Evolutionary conservation across 2,113 vertebrate species (phyloP).

Genomic region (Romanogobio albipinnatus): DNA sequence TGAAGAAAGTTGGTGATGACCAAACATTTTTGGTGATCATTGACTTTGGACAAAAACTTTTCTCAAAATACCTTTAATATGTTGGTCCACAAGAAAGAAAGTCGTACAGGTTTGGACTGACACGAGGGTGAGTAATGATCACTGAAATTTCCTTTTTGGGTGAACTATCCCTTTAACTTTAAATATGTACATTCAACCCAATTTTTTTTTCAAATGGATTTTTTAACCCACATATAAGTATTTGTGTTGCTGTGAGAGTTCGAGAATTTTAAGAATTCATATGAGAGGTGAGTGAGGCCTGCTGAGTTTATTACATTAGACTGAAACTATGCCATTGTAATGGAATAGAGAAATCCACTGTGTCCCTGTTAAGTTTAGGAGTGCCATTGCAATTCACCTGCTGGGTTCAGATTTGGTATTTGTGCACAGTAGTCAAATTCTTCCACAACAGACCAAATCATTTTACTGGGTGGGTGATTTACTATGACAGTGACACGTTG

Average conservation of each 20-base stretch:
- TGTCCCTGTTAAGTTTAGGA: not conserved
- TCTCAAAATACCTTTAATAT: no score
- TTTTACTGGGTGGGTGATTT: not conserved
- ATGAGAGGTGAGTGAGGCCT: not conserved
- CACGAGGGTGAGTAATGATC: no score
- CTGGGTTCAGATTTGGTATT: not conserved
- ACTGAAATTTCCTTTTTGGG: no score
- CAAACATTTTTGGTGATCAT: not conserved
- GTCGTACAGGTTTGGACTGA: no score
- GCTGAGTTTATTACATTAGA: slow-evolving; percentile 28
- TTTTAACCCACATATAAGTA: not conserved
- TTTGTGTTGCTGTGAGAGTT: not conserved
- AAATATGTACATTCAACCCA: no score
- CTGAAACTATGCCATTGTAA: not conserved
- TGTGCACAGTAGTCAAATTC: not conserved
- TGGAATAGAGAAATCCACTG: not conserved
- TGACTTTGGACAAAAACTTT: no score
- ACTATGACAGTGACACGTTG: not conserved
- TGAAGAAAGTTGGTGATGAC: not conserved
- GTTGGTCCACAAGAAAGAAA: no score
- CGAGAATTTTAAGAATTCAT: not conserved
- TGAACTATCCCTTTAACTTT: no score
- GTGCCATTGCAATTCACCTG: not conserved
- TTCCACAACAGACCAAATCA: not conserved
- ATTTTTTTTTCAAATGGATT: not conserved